phyloP scores from a whole-genome alignment of 2,113 vertebrate genomes.

The Turnix velox region DNA sequence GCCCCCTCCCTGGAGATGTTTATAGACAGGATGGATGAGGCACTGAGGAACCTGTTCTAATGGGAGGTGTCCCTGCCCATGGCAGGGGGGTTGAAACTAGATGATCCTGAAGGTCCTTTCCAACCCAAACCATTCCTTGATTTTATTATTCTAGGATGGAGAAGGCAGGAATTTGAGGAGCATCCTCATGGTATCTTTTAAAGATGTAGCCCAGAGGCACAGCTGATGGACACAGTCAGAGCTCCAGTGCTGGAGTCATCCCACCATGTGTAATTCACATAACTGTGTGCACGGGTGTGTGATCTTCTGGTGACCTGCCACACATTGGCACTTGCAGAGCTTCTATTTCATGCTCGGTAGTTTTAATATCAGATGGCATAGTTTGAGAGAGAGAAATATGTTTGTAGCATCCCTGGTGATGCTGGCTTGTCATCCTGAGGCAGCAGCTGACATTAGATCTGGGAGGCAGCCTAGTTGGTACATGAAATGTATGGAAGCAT shows the following conservation, averaged over 20 bases:
- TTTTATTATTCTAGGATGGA: not conserved
- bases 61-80: too few relatives aligned
- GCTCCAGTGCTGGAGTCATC: not conserved
- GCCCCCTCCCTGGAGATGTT: too few relatives aligned
- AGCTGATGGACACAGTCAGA: not conserved
- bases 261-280: not conserved
- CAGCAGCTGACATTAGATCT: slow-evolving; percentile 53
- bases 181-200: not conserved
- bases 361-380: slow-evolving; percentile 39
- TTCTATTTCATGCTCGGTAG: not conserved
- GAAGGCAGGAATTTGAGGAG: not conserved
- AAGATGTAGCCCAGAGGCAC: not conserved
- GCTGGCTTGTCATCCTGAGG: slow-evolving; percentile 48
- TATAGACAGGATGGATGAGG: too few relatives aligned
- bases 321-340: not conserved
- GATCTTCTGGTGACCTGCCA: not conserved
- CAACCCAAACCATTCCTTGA: too few relatives aligned
- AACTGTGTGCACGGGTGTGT: not conserved
- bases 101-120: too few relatives aligned
- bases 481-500: slow-evolving; percentile 46
- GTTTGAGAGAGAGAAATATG: slow-evolving; percentile 7
- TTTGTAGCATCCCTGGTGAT: slow-evolving; percentile 44
- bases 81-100: too few relatives aligned
- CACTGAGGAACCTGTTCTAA: too few relatives aligned
- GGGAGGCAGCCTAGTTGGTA: slow-evolving; percentile 29